These are phyloP conservation scores for Python bivittatus DNA, from an alignment of 2,113 vertebrate genomes.

Conservation along the genomic window DNA sequence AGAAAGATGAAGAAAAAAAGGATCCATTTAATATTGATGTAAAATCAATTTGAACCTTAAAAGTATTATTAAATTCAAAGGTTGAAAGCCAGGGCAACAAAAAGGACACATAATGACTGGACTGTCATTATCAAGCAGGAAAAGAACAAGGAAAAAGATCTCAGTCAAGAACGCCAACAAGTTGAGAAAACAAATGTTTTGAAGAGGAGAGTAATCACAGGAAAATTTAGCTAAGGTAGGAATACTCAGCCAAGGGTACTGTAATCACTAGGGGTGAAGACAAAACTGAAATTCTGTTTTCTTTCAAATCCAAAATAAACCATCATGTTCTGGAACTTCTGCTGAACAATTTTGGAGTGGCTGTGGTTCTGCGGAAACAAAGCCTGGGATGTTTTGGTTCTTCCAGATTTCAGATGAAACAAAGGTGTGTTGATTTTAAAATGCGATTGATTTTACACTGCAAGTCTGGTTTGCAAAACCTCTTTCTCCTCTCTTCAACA, in stretches of 20 bases:
- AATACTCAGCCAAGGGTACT: background rate
- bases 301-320: background rate
- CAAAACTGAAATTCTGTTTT: background rate
- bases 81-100: background rate
- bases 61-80: background rate
- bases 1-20: background rate
- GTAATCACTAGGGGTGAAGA: background rate
- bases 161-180: background rate
- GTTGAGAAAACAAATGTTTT: background rate
- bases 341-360: background rate
- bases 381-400: background rate
- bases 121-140: background rate
- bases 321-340: background rate
- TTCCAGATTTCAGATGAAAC: background rate
- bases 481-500: background rate
- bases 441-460: background rate
- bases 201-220: background rate
- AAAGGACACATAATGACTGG: background rate
- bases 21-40: background rate
- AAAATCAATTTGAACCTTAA: background rate
- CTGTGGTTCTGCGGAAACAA: background rate
- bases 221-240: background rate
- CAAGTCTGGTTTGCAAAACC: background rate
- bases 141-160: background rate
- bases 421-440: background rate